These are phyloP conservation scores for Coenobita brevimanus DNA, from an alignment of 1,140 invertebrate species.

Conservation along the genomic window DNA sequence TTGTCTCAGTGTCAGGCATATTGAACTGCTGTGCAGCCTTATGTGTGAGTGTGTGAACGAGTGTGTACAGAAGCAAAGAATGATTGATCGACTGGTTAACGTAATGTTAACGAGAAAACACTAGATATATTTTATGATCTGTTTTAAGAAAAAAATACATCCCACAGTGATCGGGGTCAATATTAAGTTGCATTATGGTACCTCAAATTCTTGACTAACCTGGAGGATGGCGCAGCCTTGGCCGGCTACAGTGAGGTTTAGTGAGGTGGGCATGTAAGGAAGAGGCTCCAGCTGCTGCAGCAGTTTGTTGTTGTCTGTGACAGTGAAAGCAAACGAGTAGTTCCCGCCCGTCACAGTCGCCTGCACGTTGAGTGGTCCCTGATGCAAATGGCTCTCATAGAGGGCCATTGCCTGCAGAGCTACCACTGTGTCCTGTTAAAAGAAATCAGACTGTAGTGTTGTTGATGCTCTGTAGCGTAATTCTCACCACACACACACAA, in stretches of 20 bases:
- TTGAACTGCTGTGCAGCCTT: too few species aligned
- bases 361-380: constrained; percentile 15
- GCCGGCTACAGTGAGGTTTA: constrained; percentile 9
- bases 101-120: too few species aligned
- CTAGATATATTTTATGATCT: background rate
- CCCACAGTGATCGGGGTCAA: background rate
- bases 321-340: background rate
- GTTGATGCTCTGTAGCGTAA: too few species aligned
- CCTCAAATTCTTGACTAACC: background rate
- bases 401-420: constrained; percentile 39
- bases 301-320: constrained; percentile 49
- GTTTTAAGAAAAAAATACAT: background rate
- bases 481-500: too few species aligned
- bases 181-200: background rate
- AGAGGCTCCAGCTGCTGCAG: constrained; percentile 23
- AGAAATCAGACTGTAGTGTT: too few species aligned
- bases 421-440: constrained; percentile 55
- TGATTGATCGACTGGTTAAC: too few species aligned
- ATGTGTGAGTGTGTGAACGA: too few species aligned
- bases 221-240: constrained; percentile 53
- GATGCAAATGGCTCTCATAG: constrained; percentile 3
- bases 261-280: constrained; percentile 13
- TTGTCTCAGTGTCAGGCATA: too few species aligned
- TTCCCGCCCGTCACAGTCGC: constrained; percentile 7
- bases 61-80: too few species aligned